Base-by-base conservation (phyloP, 2,797 vertebrate species). In the Petrocephalus sullivani region DNA sequence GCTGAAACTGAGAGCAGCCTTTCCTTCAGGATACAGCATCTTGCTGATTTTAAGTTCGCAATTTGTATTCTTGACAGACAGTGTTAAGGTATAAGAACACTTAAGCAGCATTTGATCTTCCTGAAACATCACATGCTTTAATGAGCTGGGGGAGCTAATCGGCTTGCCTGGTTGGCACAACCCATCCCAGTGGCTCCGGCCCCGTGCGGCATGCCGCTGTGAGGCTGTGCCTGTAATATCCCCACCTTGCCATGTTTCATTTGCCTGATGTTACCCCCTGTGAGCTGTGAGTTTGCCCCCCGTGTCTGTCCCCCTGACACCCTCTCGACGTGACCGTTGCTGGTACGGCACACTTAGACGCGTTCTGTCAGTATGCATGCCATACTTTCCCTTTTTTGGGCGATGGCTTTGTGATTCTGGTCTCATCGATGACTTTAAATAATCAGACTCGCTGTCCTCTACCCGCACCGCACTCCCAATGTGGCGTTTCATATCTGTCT, bases 21-120 rank as follows among this genome's bases (percentile, higher is more conserved):
- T 10, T 67, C 23, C 12, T 28, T 67, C 64, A 67, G 64, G 64
- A 67, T 67, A 28, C 64, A 5, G 64, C 28, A 16, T 67, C 64
- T 67, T 67, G 64, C 23, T 67, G 64, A 67, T 67, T 28, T 67
- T 67, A 67, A 67, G 28, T 67, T 67, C 28, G 33, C 64, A 67
- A 78, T 78, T 78, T 78, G 71, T 78, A 78, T 78, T 78, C 71
- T 19, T 78, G 19, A 78, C 37, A 78, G 71, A 78, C 37, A 78
- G 16, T 46, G 16, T 78, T 46, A 41, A 46, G 71, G 71, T 78
- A 46, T 78, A 46, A 19, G 16, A 16, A 78, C 37, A 46, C 37
- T 78, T 78, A 46, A 78, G 46, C 14, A 2, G 16, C 14, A 78
- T 78, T 46, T 78, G 71, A 78, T 78, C 37, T 78, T 14, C 33